Percentiles rank a stretch among this genome's conserved stretches.
Conservation (phyloP, 1,140 invertebrate species). For the Drosophila athabasca region DNA sequence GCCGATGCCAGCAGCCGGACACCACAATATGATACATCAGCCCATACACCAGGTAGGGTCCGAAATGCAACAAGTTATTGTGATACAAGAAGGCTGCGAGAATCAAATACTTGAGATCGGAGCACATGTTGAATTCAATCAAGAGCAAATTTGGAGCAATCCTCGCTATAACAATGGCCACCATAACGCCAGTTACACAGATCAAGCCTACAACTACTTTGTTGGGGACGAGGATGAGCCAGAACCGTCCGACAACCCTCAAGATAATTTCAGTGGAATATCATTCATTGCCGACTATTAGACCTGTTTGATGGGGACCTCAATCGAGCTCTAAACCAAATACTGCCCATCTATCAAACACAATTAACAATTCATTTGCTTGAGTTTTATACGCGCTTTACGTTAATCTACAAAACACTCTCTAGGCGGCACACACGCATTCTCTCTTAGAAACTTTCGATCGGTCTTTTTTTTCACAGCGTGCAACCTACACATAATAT, state of each 20-base stretch:
- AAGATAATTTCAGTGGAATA: constrained; percentile 25
- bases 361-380: too few species aligned
- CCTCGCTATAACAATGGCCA: neutral
- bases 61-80: constrained; percentile 33
- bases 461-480: too few species aligned
- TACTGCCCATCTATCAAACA: too few species aligned
- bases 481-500: too few species aligned
- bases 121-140: constrained; percentile 21
- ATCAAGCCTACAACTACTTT: constrained; percentile 15
- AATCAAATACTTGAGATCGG: constrained; percentile 18
- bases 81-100: constrained; percentile 41
- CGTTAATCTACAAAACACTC: too few species aligned
- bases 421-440: too few species aligned
- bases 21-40: constrained; percentile 89
- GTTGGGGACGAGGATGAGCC: constrained; percentile 47
- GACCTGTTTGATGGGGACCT: neutral
- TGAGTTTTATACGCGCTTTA: too few species aligned
- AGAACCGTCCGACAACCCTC: too few species aligned
- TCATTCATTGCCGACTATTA: constrained; percentile 59
- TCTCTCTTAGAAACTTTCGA: too few species aligned
- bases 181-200: neutral
- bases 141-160: constrained; percentile 39
- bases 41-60: constrained; percentile 88
- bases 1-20: constrained; percentile 88
- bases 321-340: too few species aligned